Evolutionary conservation across 2,888 invertebrate genomes (phyloP), one percentile per base, ranked within the genome.

Genomic region (Phaonia tiefii): DNA sequence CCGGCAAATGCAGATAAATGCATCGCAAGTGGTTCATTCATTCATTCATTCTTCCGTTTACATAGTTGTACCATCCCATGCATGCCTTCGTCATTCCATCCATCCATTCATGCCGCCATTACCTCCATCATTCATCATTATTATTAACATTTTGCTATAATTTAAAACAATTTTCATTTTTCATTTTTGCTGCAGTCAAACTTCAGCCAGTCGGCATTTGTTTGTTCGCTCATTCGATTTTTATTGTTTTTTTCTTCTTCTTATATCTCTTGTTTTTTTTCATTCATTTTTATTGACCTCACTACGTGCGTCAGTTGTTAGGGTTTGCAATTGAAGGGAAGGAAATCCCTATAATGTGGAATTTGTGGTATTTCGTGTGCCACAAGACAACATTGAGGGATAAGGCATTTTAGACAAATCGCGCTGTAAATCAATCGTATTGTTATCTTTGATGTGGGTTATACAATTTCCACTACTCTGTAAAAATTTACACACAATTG

Each of bases 231-330:
- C 10, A 15, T 44, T 58, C 44, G 31, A 31, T 77, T 42, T 37
- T 39, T 13, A 10, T 77, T 67, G 17, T 42, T 0, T 8, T 39
- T 11, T 22, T 42, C 75, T 54, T 74, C 65, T 46, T 56, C 31
- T 44, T 54, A 63, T 31, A 72, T 51, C 15, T 70, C 11, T 46
- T 22, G n/a, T 51, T 65, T 49, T 37, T 51, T 65, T 63, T 37
- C 2, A 63, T 69, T 81, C 42, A 8, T 75, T 78, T 77, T 75
- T 39, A 81, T 39, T 81, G 81, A 81, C 81, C 81, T 78, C 75
- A 74, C 76, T 71, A 78, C 81, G 78, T 81, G 81, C 78, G 71
- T 75, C 77, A 78, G 71, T 78, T 20, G 20, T 15, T 63, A 42
- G 63, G 63, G 63, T 63, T 63, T 63, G 42, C 63, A n/a, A 3